A percentile compares a stretch with the other conserved stretches of the same genome.
Conservation (phyloP, 2,797 vertebrate genomes). For the Liparis tanakae region DNA sequence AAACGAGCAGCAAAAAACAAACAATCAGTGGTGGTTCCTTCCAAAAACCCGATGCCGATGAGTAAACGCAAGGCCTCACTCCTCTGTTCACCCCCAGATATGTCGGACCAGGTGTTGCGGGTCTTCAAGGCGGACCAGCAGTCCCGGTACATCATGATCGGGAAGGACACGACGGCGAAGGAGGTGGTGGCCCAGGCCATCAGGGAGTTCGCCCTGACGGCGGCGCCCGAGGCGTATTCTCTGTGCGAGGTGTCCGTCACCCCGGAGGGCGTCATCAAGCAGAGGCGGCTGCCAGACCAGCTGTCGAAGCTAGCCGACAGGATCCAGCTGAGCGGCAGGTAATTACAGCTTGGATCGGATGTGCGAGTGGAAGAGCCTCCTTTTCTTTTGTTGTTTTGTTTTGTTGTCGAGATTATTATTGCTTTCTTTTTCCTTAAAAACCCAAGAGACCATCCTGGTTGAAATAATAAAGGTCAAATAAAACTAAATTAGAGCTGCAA, state of each 20-base stretch:
- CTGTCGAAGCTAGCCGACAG: slow-evolving; percentile 98
- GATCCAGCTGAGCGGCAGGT: slow-evolving; percentile 98
- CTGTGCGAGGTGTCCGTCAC: slow-evolving; percentile 98
- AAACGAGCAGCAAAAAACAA: neutral
- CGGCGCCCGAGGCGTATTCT: slow-evolving; percentile 92
- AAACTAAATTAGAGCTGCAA: neutral
- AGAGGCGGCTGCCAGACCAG: slow-evolving; percentile 95
- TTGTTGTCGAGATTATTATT: neutral
- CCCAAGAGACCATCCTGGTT: neutral
- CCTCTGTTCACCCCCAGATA: slow-evolving; percentile 78
- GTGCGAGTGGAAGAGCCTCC: no score
- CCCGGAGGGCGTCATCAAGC: slow-evolving; percentile 98
- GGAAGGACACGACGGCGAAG: slow-evolving; percentile 97
- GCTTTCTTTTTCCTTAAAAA: neutral
- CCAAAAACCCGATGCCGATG: neutral
- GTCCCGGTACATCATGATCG: slow-evolving; percentile 99
- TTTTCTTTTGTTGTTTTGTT: no score
- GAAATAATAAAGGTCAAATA: neutral
- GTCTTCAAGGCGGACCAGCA: slow-evolving; percentile 99
- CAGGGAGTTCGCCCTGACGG: slow-evolving; percentile 94
- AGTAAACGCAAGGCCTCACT: neutral
- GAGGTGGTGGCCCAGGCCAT: slow-evolving; percentile 97
- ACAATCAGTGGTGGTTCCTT: no score
- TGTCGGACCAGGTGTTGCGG: slow-evolving; percentile 95
- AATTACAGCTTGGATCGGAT: neutral